Conservation (phyloP, 2,888 invertebrate genomes). For the Sesia bembeciformis region DNA sequence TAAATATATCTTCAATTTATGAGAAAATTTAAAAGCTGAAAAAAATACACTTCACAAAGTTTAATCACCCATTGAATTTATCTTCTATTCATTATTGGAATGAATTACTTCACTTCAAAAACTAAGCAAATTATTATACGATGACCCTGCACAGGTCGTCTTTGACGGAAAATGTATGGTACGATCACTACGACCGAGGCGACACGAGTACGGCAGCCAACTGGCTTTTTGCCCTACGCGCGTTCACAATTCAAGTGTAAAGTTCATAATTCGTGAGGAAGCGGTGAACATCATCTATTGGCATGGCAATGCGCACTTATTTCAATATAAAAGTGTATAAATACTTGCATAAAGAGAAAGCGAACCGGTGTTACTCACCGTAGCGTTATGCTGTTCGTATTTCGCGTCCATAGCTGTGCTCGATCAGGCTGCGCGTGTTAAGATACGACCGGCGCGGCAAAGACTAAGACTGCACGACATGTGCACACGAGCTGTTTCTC, state of each 20-base stretch:
- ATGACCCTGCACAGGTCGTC: conserved; percentile 41
- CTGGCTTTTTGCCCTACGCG: conserved; percentile 66
- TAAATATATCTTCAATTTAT: too few species aligned
- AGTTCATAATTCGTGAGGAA: conserved; percentile 48
- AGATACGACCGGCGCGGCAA: conserved; percentile 23
- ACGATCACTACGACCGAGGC: conserved; percentile 27
- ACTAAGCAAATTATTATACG: too few species aligned
- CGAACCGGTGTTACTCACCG: conserved; percentile 28
- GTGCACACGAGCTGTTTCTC: conserved; percentile 33
- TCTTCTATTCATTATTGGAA: too few species aligned
- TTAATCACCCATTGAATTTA: too few species aligned
- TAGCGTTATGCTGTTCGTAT: conserved; percentile 21
- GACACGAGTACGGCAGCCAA: conserved; percentile 54
- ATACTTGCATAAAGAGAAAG: conserved; percentile 4
- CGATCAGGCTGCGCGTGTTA: conserved; percentile 27
- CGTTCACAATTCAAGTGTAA: conserved; percentile 44
- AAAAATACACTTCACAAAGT: too few species aligned
- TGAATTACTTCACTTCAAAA: too few species aligned
- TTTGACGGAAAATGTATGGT: conserved; percentile 23
- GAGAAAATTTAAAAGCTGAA: too few species aligned
- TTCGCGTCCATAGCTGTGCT: conserved; percentile 24
- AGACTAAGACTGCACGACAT: conserved; percentile 23
- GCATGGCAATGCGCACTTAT: background rate
- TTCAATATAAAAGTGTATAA: background rate
- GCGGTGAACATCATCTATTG: conserved; percentile 21